Evolutionary conservation across 2,113 vertebrate genomes (phyloP).

Genomic region (Pollachius pollachius): DNA sequence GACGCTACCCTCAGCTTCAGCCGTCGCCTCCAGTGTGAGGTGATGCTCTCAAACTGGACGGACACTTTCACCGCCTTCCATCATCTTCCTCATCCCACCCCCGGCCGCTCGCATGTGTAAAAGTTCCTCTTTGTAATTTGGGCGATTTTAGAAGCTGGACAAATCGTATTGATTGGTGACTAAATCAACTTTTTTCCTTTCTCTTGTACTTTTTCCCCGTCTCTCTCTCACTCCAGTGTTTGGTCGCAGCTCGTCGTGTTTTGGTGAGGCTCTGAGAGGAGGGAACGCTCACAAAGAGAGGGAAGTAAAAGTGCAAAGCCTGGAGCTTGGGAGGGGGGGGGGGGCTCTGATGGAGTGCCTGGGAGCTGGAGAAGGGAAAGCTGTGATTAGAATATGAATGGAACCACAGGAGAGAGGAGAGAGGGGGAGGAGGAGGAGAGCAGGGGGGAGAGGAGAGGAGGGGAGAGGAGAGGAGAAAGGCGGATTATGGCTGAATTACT

Average conservation of each 20-base stretch:
- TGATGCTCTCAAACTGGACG: constrained; percentile 25
- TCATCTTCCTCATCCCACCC: not conserved
- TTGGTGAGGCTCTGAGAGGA: constrained; percentile 74
- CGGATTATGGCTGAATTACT: constrained; percentile 96
- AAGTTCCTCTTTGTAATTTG: constrained; percentile 16
- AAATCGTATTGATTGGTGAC: too few species aligned
- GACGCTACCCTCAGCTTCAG: constrained; percentile 29
- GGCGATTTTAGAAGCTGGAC: not conserved
- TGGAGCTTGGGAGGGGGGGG: constrained; percentile 72
- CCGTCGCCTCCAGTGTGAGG: constrained; percentile 40
- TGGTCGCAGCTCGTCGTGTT: constrained; percentile 65
- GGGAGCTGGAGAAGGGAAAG: constrained; percentile 92
- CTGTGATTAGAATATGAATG: constrained; percentile 99
- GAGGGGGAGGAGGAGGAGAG: constrained; percentile 70
- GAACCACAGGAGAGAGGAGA: constrained; percentile 89
- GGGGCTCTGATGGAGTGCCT: constrained; percentile 92
- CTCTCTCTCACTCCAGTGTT: constrained; percentile 46
- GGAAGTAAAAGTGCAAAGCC: constrained; percentile 89
- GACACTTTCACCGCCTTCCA: constrained; percentile 58
- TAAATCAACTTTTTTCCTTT: too few species aligned
- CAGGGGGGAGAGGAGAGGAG: constrained; percentile 79
- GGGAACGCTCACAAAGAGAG: constrained; percentile 73
- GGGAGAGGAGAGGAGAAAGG: constrained; percentile 75
- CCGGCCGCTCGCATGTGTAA: not conserved
- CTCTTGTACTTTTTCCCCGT: constrained; percentile 9